phyloP scores from a whole-genome alignment of 2,797 vertebrate species.

The Megaceryle alcyon region DNA sequence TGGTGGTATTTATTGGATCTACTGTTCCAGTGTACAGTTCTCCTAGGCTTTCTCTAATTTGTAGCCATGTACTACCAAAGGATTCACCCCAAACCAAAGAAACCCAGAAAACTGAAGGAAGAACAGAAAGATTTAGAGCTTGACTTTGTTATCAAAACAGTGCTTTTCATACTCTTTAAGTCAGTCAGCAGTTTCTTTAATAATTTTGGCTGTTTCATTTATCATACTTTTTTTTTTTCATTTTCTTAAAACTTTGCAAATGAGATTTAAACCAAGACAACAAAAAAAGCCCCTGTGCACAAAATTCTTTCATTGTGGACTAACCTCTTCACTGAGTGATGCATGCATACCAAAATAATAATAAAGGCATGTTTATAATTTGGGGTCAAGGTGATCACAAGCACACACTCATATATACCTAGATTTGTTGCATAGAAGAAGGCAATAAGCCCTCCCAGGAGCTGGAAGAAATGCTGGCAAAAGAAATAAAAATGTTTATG shows the following conservation, averaged over 20 bases:
- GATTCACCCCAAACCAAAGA: not conserved
- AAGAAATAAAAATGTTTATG: slow-evolving; percentile 14
- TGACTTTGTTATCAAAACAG: not conserved
- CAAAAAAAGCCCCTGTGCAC: not conserved
- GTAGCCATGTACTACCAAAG: not conserved
- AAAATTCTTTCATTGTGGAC: not conserved
- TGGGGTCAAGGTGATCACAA: not conserved
- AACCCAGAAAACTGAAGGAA: not conserved
- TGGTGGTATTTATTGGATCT: not conserved
- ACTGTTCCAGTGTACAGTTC: not conserved
- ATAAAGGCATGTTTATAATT: not conserved
- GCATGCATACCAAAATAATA: not conserved
- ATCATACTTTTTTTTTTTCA: not conserved
- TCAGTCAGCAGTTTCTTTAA: not conserved
- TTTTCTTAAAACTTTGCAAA: not conserved
- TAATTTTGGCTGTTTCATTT: not conserved
- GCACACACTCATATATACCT: not conserved
- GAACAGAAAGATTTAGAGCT: not conserved
- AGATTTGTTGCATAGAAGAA: not conserved
- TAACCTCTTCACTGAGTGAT: not conserved
- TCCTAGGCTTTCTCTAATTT: not conserved
- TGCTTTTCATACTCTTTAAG: not conserved
- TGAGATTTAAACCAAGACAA: not conserved
- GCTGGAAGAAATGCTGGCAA: not conserved
- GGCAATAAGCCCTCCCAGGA: not conserved